A percentile compares a stretch with the other conserved stretches of the same genome.
Evolutionary conservation across 2,888 invertebrate genomes (phyloP).

Genomic region (Platypus cylindrus): DNA sequence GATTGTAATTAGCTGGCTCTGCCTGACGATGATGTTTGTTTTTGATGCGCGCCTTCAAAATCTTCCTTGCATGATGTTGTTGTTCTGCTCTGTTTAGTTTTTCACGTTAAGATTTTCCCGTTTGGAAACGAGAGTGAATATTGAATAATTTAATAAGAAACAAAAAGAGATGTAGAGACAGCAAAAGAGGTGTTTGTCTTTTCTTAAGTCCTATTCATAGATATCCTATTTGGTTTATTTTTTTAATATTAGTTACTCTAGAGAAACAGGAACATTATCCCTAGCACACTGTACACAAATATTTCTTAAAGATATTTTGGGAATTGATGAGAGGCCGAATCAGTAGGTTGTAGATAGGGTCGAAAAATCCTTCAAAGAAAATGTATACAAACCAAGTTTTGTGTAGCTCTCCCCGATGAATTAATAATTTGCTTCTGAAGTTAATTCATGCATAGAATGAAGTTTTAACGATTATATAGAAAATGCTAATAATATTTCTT

Average conservation of each 20-base stretch:
- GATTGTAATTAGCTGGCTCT: constrained; percentile 35
- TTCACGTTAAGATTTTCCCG: too few species aligned
- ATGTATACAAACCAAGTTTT: constrained; percentile 17
- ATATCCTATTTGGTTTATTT: too few species aligned
- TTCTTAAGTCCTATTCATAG: too few species aligned
- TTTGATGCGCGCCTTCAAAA: constrained; percentile 34
- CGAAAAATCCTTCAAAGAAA: constrained; percentile 13
- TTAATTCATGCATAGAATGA: constrained; percentile 17
- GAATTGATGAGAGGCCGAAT: background rate
- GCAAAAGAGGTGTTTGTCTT: too few species aligned
- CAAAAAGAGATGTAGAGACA: too few species aligned
- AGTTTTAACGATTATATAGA: constrained; percentile 18
- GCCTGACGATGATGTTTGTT: constrained; percentile 35
- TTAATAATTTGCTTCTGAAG: constrained; percentile 17
- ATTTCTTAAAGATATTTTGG: background rate
- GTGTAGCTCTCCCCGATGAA: too few species aligned
- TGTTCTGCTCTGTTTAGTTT: too few species aligned
- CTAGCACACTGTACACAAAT: too few species aligned
- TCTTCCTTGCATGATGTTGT: constrained; percentile 33
- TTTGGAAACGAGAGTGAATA: too few species aligned
- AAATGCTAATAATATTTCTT: constrained; percentile 18
- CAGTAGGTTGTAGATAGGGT: constrained; percentile 8
- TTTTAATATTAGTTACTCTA: too few species aligned
- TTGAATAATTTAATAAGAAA: too few species aligned
- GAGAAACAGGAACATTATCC: too few species aligned